Evolutionary conservation across 2,113 vertebrate genomes (phyloP).

Genomic region (Actinemys pallida): DNA sequence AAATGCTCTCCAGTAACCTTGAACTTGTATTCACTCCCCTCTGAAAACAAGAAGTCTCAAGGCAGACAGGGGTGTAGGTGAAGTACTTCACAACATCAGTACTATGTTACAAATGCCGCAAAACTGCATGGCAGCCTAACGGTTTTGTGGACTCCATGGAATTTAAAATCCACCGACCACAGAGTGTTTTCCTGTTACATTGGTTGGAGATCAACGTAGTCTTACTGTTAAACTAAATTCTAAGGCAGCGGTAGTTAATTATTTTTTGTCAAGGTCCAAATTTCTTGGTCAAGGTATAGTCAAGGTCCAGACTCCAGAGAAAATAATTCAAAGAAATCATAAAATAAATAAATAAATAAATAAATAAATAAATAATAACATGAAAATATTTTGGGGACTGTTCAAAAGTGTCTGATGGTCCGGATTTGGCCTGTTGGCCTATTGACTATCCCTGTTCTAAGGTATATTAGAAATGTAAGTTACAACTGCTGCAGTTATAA

Average conservation of each 20-base stretch:
- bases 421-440: too few relatives aligned
- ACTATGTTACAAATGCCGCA: constrained; percentile 73
- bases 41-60: constrained; percentile 75
- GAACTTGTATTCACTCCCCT: constrained; percentile 73
- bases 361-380: too few relatives aligned
- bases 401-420: too few relatives aligned
- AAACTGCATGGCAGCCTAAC: constrained; percentile 60
- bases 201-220: not conserved
- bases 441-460: not conserved
- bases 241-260: too few relatives aligned
- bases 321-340: not conserved
- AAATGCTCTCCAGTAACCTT: constrained; percentile 71
- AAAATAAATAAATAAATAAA: too few relatives aligned
- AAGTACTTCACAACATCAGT: constrained; percentile 74
- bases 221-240: not conserved
- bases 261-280: too few relatives aligned
- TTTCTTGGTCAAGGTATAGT: too few relatives aligned
- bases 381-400: too few relatives aligned
- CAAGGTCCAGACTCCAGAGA: too few relatives aligned
- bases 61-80: constrained; percentile 67
- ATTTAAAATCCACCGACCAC: constrained; percentile 64
- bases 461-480: not conserved
- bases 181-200: constrained; percentile 17
- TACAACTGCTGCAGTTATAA: constrained; percentile 61
- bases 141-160: constrained; percentile 62